Base-by-base conservation (phyloP, 30 jellyfish, hydroid and myxozoan genomes). In the Chrysaora quinquecirrha region DNA sequence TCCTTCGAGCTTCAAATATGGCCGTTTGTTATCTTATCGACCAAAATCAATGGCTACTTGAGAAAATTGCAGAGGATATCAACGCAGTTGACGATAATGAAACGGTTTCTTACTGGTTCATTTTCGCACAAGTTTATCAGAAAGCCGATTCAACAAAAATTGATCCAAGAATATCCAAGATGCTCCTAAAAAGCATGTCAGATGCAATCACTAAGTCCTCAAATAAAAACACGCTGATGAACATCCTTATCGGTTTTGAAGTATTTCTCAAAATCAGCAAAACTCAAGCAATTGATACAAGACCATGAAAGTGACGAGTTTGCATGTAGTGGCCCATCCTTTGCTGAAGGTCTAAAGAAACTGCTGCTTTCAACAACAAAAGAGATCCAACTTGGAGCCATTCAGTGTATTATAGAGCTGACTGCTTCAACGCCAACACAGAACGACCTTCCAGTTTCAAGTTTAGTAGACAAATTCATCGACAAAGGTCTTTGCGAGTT, bases 401-500 rank as follows among this genome's bases (percentile, higher is more conserved):
- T 85, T 19, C 89, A 78, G n/a, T 90, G 96, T 19, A 38, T 85
- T n/a, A 16, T 72, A 10, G 85, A 25, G 23, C 62, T 84, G 67
- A 29, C 16, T 31, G 64, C 22, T 56, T 27, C 47, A 25, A 18
- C 71, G 0, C 38, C 20, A n/a, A 30, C 27, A 20, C 64, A 25
- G 19, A 34, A 6, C 31, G 86, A 70, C 33, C 54, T 3, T 3
- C n/a, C 34, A 46, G 25, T 19, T 43, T 18, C 27, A 1, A 18
- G 34, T 30, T 50, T 71, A 21, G 73, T 56, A 11, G 78, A 63
- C 18, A 71, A n/a, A 12, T 30, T 90, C 67, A 79, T 84, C 11
- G 87, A 86, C 43, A 90, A 84, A 62, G 97, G 97, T 0, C 58
- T 84, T 14, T 68, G 94, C 67, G 97, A 90, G 64, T 84, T 73